phyloP scores from a whole-genome alignment of 2,113 vertebrate species.

The Erythrocercus mccallii region DNA sequence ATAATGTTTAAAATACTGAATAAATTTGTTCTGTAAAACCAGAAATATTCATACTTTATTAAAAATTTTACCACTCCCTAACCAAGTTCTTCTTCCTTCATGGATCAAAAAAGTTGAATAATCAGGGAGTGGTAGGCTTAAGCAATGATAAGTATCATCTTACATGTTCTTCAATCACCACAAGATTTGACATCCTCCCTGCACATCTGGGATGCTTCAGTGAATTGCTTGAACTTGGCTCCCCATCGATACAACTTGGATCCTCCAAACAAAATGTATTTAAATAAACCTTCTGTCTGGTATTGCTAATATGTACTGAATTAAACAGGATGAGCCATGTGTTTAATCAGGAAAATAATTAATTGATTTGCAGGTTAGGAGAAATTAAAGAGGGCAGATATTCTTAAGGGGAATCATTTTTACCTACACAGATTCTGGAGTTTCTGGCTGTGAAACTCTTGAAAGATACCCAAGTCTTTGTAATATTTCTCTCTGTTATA shows the following conservation, averaged over 20 bases:
- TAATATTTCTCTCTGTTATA: neutral
- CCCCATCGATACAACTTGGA: neutral
- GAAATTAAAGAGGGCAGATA: neutral
- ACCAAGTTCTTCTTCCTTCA: neutral
- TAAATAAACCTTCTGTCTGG: neutral
- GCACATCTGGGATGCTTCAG: neutral
- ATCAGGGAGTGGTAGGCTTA: neutral
- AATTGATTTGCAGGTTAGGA: neutral
- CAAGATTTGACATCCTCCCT: neutral
- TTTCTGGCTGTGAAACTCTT: neutral
- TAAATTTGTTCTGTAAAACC: neutral
- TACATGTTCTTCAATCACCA: neutral
- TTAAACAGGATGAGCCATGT: neutral
- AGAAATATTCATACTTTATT: neutral
- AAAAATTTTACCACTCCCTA: neutral
- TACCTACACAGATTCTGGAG: neutral
- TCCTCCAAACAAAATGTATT: neutral
- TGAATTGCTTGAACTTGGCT: neutral
- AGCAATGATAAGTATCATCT: neutral
- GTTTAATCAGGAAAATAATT: neutral
- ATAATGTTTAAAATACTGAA: neutral
- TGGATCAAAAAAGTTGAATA: neutral
- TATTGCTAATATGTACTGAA: neutral
- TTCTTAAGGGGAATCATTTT: neutral
- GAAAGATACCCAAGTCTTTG: neutral